Evolutionary conservation across 2,888 invertebrate genomes (phyloP).

Genomic region (Eristalis intricaria): DNA sequence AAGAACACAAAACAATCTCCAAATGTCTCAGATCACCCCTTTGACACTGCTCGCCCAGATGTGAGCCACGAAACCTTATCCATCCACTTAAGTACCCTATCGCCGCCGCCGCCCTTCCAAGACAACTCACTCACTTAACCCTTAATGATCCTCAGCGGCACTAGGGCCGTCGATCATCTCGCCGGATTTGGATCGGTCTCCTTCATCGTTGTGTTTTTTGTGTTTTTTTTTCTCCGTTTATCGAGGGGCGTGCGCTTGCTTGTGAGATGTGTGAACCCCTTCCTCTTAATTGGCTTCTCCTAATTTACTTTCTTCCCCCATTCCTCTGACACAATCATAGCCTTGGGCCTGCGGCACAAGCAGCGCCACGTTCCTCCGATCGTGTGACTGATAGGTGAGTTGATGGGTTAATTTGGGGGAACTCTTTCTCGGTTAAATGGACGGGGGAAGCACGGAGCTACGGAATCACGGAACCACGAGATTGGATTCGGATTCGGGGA

Average conservation of each 20-base stretch:
- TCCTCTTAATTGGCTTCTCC: slow-evolving; percentile 65
- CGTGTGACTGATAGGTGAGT: slow-evolving; percentile 71
- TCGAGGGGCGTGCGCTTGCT: slow-evolving; percentile 36
- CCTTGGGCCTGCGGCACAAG: neutral
- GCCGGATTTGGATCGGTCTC: slow-evolving; percentile 12
- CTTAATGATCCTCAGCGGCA: slow-evolving; percentile 51
- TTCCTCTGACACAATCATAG: slow-evolving; percentile 16
- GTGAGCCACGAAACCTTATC: slow-evolving; percentile 62
- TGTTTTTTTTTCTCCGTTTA: slow-evolving; percentile 1
- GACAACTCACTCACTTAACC: slow-evolving; percentile 64
- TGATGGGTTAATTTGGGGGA: slow-evolving; percentile 72
- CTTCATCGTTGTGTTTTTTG: slow-evolving; percentile 11
- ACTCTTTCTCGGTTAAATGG: slow-evolving; percentile 36
- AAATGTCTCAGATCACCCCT: slow-evolving; percentile 49
- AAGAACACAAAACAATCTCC: slow-evolving; percentile 1
- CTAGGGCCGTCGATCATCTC: slow-evolving; percentile 58
- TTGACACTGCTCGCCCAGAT: slow-evolving; percentile 54
- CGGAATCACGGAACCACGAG: slow-evolving; percentile 9
- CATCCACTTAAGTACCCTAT: slow-evolving; percentile 60
- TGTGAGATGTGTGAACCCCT: slow-evolving; percentile 50
- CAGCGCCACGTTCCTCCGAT: slow-evolving; percentile 61
- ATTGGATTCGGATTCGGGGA: slow-evolving; percentile 28
- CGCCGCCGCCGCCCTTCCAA: slow-evolving; percentile 68
- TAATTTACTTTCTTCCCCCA: slow-evolving; percentile 41
- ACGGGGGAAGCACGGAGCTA: slow-evolving; percentile 19